Evolutionary conservation across 2,888 invertebrate genomes (phyloP), one percentile per base, ranked within the genome.

Genomic region (Beris chalybata): DNA sequence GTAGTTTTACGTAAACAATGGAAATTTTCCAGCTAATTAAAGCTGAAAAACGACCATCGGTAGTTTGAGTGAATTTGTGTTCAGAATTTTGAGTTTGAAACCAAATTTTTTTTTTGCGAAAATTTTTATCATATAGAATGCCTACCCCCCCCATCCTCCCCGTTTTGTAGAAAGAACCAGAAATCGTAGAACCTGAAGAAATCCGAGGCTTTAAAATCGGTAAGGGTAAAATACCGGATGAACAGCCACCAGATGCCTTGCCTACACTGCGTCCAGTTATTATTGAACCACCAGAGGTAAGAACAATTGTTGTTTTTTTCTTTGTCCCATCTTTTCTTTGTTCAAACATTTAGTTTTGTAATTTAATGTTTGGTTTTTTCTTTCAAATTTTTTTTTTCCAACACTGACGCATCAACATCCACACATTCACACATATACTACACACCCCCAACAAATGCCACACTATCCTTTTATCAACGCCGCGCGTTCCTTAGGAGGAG

Each of bases 191-290:
- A 73, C 68, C 54, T 72, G 77, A 69, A 59, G 72, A 72, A 38
- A 70, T 68, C 4, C 77, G 73, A 65, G 71, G 74, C n/a, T 69
- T 79, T 4, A 74, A 76, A 67, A 68, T 79, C 53, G 79, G 79
- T 38, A 79, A 79, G 70, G 80, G 80, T 54, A 76, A 79, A 71
- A 67, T 80, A 30, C 78, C 78, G 2, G 75, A 74, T 31, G 74
- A 77, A 9, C 69, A 72, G 63, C 73, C 76, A 15, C 72, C 70
- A 48, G 76, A 77, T 64, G 76, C 76, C 44, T 74, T 74, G 11
- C 74, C 75, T 48, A 71, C 69, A 12, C 73, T 81, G 2, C 80
- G 79, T 71, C 80, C 79, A 65, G 76, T 80, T 53, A 81, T 81
- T 69, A 76, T 81, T 56, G 77, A 78, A 70, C 79, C 80, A 70